Conservation (phyloP, 2,888 invertebrate species). For the Phorcus lineatus region DNA sequence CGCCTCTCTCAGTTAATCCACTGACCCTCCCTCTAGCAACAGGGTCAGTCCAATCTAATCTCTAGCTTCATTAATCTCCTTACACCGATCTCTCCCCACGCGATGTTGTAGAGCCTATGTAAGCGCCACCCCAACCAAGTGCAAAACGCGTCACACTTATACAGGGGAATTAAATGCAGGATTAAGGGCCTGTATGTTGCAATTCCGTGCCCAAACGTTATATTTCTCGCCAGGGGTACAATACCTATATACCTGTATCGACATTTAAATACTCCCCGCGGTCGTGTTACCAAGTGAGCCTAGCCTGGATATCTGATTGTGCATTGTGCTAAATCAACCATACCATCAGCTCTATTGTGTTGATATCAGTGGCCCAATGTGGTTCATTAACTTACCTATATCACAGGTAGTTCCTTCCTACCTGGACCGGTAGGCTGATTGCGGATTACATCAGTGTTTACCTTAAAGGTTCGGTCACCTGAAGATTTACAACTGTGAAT, state of each 20-base stretch:
- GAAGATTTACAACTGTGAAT: not conserved
- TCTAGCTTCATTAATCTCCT: not conserved
- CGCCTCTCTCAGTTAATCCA: too few species aligned
- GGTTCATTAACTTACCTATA: too few species aligned
- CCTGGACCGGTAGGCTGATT: not conserved
- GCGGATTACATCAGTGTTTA: not conserved
- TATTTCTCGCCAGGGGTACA: constrained; percentile 8
- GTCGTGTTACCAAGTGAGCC: not conserved
- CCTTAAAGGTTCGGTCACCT: not conserved
- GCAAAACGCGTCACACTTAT: too few species aligned
- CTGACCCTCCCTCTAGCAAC: not conserved
- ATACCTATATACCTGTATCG: not conserved
- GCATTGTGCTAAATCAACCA: constrained; percentile 16
- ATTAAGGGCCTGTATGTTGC: not conserved
- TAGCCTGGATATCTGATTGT: not conserved
- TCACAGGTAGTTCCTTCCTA: too few species aligned
- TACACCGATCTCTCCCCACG: not conserved
- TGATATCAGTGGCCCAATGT: not conserved
- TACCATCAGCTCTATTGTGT: not conserved
- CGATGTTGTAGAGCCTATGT: not conserved
- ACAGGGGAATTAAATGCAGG: not conserved
- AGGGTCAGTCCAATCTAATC: constrained; percentile 2
- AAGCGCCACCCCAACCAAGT: too few species aligned
- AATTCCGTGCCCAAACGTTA: not conserved
- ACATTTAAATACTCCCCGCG: constrained; percentile 1